Conservation (phyloP, 1,140 invertebrate genomes). For the Archivesica marissinica region DNA sequence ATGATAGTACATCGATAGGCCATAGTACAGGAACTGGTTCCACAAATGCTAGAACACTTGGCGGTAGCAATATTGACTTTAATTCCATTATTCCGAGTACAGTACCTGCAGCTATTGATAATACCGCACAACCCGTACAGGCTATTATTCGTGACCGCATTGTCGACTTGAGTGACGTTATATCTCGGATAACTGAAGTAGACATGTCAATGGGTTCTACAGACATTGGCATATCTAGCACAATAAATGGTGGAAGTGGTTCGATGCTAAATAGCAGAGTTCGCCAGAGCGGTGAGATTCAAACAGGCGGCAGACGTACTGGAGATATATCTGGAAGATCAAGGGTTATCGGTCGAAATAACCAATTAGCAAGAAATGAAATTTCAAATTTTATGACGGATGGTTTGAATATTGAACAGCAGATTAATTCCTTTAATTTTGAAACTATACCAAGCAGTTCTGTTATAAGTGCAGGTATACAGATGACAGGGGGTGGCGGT, state of each 20-base stretch:
- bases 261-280: too few relatives aligned
- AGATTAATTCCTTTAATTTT: slow-evolving; percentile 1
- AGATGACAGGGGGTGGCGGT: background rate
- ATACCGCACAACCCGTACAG: background rate
- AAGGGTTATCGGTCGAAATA: background rate
- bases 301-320: background rate
- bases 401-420: background rate
- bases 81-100: background rate
- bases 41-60: too few relatives aligned
- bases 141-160: background rate
- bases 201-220: background rate
- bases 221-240: background rate
- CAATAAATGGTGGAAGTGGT: too few relatives aligned
- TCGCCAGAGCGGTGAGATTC: too few relatives aligned
- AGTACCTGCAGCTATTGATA: background rate
- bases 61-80: slow-evolving; percentile 4
- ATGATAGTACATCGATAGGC: too few relatives aligned
- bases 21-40: too few relatives aligned
- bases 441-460: background rate
- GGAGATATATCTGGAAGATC: background rate
- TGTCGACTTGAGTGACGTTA: background rate
- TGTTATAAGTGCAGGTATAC: background rate
- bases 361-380: background rate
- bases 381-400: background rate
- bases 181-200: background rate